These are phyloP conservation scores for Chiroxiphia lanceolata DNA, from an alignment of 2,797 vertebrate species.

Conservation along the genomic window DNA sequence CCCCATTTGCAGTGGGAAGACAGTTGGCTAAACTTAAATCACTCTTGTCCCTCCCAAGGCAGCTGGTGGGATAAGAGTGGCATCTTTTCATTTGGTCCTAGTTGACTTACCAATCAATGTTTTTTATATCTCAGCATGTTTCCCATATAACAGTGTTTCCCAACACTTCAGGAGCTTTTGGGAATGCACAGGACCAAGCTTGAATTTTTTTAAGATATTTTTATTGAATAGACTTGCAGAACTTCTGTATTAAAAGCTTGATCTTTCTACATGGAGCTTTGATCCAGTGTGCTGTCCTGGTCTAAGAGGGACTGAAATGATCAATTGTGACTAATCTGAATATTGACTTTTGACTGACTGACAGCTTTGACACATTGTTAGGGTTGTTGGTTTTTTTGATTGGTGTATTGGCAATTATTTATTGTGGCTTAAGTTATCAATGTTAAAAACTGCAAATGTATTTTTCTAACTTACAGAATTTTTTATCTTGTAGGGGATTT, in stretches of 20 bases:
- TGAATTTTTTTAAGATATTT: background rate
- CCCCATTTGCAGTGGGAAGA: background rate
- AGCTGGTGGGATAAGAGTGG: background rate
- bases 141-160: background rate
- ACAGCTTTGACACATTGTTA: background rate
- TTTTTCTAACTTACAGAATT: background rate
- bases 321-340: background rate
- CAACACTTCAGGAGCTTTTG: background rate
- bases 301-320: background rate
- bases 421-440: background rate
- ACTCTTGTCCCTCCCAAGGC: background rate
- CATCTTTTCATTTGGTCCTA: background rate
- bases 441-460: background rate
- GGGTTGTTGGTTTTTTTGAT: background rate
- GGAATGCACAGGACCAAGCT: background rate
- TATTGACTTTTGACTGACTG: background rate
- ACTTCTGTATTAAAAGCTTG: background rate
- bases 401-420: background rate
- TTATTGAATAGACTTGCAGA: background rate
- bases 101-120: background rate
- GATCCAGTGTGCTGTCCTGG: background rate
- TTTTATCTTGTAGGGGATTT: slow-evolving; percentile 88
- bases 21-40: background rate
- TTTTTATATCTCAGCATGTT: background rate
- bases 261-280: background rate